Base-by-base conservation (phyloP, 2,113 vertebrate genomes). In the Hucho hucho region DNA sequence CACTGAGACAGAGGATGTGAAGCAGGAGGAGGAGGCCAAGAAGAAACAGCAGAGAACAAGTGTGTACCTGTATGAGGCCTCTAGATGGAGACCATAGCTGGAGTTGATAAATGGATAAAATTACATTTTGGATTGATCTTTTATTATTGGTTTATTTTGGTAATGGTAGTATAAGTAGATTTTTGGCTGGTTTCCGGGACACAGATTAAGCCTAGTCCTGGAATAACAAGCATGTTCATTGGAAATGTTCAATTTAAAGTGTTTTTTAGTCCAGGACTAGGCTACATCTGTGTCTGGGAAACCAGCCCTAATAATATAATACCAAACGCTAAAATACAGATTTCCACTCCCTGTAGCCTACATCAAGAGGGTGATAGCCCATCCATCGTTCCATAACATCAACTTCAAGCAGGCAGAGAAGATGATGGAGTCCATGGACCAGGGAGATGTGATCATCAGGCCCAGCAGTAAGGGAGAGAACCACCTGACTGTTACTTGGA, bases 381-480 rank as follows among this genome's bases (percentile, higher is more conserved):
- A 97, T 75, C 95, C 95, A 0, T 96, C 95, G 69, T 97, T 97
- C 92, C 95, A 96, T 91, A 97, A 97, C 88, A 96, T 97, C 63
- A 97, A 96, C 90, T 97, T 96, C 88, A 97, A 96, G 86, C 95
- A 97, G 92, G 95, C 95, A 0, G 95, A 97, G 90, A 96, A 95
- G 87, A 95, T 96, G 95, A 97, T 97, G 95, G 95, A 96, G 84
- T 92, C 94, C 32, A 96, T 96, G 95, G 95, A 97, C 90, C 95
- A 96, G 87, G 95, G 95, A 14, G 95, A 97, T 1, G 95, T 96
- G 64, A 94, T 97, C 56, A 96, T 97, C 79, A 91, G 95, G 25
- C 95, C 95, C 0, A 97, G 95, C 83, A 97, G 95, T 89, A 97
- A 97, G 84, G 95, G 95, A 0, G 95, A 95, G 81, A 96, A 96